Evolutionary conservation across 2,113 vertebrate genomes (phyloP).

Genomic region (Corvus hawaiiensis): DNA sequence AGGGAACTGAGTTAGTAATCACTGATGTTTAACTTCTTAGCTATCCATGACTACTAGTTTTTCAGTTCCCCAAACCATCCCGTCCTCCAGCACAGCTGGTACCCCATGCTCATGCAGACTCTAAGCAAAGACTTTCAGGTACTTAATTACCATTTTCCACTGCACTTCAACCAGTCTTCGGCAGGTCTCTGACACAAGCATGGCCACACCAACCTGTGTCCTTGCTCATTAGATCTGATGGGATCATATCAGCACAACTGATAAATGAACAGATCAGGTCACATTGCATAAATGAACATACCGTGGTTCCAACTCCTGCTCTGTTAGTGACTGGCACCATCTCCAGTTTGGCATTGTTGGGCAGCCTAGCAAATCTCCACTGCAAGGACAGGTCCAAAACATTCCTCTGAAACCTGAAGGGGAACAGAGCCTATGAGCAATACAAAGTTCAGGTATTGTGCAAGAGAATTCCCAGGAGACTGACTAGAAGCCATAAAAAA

Average conservation of each 20-base stretch:
- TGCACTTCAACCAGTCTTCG: not conserved
- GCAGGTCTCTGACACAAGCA: not conserved
- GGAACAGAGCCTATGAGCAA: not conserved
- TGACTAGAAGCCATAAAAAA: not conserved
- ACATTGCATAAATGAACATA: slow-evolving; percentile 5
- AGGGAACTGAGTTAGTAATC: not conserved
- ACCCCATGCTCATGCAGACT: not conserved
- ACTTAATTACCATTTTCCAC: not conserved
- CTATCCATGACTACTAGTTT: not conserved
- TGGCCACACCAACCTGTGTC: fast-evolving
- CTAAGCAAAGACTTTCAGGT: not conserved
- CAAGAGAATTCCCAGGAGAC: not conserved
- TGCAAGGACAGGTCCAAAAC: slow-evolving; percentile 88
- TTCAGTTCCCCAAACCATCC: not conserved
- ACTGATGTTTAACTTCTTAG: not conserved
- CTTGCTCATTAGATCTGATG: not conserved
- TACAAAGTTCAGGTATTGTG: not conserved
- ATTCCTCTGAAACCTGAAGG: slow-evolving; percentile 89
- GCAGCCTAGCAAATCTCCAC: slow-evolving; percentile 93
- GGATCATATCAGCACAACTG: not conserved
- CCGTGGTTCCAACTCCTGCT: slow-evolving; percentile 67
- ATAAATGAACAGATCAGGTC: not conserved
- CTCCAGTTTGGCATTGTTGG: slow-evolving; percentile 97
- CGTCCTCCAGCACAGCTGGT: not conserved
- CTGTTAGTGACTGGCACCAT: slow-evolving; percentile 83